Conservation (phyloP, 2,797 vertebrate genomes). For the Semaprochilodus insignis region DNA sequence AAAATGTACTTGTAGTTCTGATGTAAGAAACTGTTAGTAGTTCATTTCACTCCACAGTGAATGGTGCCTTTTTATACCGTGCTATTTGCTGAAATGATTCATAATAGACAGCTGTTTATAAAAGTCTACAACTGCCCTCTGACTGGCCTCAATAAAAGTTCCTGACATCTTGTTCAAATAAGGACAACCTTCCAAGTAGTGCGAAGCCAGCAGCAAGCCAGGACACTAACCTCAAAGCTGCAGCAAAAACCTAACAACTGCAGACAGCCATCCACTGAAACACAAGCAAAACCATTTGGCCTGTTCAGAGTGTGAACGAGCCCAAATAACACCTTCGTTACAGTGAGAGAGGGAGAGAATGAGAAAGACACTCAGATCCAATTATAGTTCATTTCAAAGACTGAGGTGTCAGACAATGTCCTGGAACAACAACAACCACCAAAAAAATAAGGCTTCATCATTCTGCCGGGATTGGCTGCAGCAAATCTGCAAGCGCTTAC, state of each 20-base stretch:
- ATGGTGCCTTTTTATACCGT: too few species aligned
- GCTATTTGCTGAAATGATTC: neutral
- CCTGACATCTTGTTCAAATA: slow-evolving; percentile 32
- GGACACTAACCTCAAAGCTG: slow-evolving; percentile 3
- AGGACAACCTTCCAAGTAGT: slow-evolving; percentile 25
- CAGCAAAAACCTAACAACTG: slow-evolving; percentile 5
- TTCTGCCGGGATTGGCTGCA: neutral
- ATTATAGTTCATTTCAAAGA: slow-evolving; percentile 5
- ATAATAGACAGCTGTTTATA: slow-evolving; percentile 23
- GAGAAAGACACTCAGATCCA: neutral
- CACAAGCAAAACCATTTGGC: slow-evolving; percentile 9
- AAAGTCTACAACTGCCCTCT: slow-evolving; percentile 16
- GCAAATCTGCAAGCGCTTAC: neutral
- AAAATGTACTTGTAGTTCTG: too few species aligned
- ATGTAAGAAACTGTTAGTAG: too few species aligned
- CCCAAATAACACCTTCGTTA: neutral
- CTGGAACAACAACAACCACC: neutral
- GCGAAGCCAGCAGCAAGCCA: slow-evolving; percentile 4
- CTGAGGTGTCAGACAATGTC: slow-evolving; percentile 8
- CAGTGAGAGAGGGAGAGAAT: neutral
- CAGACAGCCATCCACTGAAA: neutral
- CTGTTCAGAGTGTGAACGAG: neutral
- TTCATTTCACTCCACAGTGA: too few species aligned
- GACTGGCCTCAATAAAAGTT: slow-evolving; percentile 35
- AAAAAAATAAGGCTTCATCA: neutral